Percentiles rank a stretch among this genome's conserved stretches.
Evolutionary conservation across 2,888 invertebrate genomes (phyloP).

Genomic region (Periphyllus acericola): DNA sequence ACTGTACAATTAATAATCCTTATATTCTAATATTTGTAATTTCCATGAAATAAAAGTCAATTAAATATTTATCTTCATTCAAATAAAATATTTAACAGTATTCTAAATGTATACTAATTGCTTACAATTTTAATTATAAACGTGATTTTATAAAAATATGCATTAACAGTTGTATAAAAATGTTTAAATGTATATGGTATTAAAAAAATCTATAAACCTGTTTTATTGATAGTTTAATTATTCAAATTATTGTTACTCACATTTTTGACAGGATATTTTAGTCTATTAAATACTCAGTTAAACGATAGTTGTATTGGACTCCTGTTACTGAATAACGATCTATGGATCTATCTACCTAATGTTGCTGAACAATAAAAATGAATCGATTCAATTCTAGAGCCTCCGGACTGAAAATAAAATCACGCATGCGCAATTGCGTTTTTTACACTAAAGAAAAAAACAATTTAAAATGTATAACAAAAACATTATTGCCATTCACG

Average conservation of each 20-base stretch:
- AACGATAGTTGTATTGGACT: slow-evolving; percentile 25
- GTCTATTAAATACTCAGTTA: slow-evolving; percentile 1
- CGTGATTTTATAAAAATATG: not conserved
- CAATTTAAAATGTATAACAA: slow-evolving; percentile 34
- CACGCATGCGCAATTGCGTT: slow-evolving; percentile 57
- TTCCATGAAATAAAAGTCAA: too few relatives aligned
- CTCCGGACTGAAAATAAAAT: slow-evolving; percentile 50
- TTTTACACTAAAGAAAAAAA: slow-evolving; percentile 32
- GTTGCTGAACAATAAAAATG: slow-evolving; percentile 55
- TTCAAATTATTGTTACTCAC: slow-evolving; percentile 38
- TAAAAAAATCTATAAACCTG: not conserved
- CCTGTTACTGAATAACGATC: slow-evolving; percentile 47
- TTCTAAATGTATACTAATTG: too few relatives aligned
- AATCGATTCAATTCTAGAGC: slow-evolving; percentile 52
- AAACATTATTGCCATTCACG: slow-evolving; percentile 15
- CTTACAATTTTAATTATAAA: not conserved
- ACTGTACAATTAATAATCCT: too few relatives aligned
- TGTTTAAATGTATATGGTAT: not conserved
- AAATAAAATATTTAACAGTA: too few relatives aligned
- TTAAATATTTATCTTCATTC: too few relatives aligned
- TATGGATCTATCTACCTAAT: slow-evolving; percentile 44
- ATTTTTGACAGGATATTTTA: slow-evolving; percentile 8
- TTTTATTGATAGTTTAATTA: not conserved
- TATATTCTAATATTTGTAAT: too few relatives aligned
- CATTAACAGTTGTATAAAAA: too few relatives aligned